phyloP scores from a whole-genome alignment of 2,113 vertebrate genomes.

The Paratilapia polleni region DNA sequence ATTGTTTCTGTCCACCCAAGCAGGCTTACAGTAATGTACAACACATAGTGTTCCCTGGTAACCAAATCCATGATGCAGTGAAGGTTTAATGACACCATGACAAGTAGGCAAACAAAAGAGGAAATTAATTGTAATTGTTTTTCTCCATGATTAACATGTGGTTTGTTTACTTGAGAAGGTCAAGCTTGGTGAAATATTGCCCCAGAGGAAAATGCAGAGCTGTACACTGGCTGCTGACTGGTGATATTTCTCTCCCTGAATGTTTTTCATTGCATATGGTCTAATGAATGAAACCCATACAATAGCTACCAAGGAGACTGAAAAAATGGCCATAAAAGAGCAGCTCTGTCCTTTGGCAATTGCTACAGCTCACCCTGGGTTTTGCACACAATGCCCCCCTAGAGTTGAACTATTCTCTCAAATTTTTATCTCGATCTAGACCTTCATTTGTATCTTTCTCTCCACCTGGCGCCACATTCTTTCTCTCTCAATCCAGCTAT shows the following conservation, averaged over 20 bases:
- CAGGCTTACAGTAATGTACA: constrained; percentile 28
- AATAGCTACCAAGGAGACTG: constrained; percentile 75
- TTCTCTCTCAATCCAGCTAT: constrained; percentile 20
- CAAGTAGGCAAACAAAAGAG: constrained; percentile 30
- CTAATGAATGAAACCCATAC: constrained; percentile 66
- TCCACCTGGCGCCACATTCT: constrained; percentile 27
- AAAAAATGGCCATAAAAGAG: constrained; percentile 64
- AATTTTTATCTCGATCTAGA: constrained; percentile 39
- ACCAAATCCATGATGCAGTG: constrained; percentile 20
- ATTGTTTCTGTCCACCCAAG: neutral
- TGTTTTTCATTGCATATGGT: constrained; percentile 54
- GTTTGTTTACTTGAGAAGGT: constrained; percentile 69
- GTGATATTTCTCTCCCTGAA: constrained; percentile 70
- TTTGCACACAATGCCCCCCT: constrained; percentile 26
- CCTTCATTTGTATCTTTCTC: constrained; percentile 32
- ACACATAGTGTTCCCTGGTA: constrained; percentile 18
- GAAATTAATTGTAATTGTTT: constrained; percentile 49
- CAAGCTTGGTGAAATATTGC: constrained; percentile 56
- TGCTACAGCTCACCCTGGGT: constrained; percentile 26
- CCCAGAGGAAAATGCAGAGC: constrained; percentile 28
- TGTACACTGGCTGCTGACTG: constrained; percentile 53
- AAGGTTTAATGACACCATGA: constrained; percentile 32
- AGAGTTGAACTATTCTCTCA: constrained; percentile 39
- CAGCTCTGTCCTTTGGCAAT: constrained; percentile 49
- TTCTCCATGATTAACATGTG: constrained; percentile 63